Base-by-base conservation (phyloP, 64 coral and sea anemone genomes). In the Catalaphyllia jardinei region DNA sequence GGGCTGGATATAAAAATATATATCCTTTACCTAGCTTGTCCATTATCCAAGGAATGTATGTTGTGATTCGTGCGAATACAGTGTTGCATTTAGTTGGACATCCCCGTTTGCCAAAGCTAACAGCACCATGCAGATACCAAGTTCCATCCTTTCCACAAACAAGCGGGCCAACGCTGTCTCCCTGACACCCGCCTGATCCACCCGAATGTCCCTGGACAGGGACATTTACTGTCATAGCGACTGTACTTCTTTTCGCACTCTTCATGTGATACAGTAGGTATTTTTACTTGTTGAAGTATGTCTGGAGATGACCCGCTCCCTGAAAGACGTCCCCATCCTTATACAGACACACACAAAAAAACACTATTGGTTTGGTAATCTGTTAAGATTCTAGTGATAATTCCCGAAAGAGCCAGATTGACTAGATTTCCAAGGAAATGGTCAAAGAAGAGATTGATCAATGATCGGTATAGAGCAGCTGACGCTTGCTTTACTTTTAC, bases 311-410 rank as follows among this genome's bases (percentile, higher is more conserved):
- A 60, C 7, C 88, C 83, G 0, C 64, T 71, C 0, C 82, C 88
- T 10, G 38, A 54, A 71, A 89, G 89, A 64, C 83, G 83, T 13
- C 88, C 93, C 93, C 93, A 94, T 62, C 93, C 93, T 94, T 10
- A 16, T 33, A 16, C 14, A 62, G 30, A 49, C 10, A 42, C 2
- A 7, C n/a, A 52, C 39, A n/a, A n/a, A n/a, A n/a, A n/a, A n/a
- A n/a, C n/a, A n/a, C n/a, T n/a, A n/a, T n/a, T n/a, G 7, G 31
- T 20, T 4, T n/a, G 29, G 4, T 4, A 80, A 14, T 10, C 10
- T 6, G 20, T 24, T 49, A 33, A 22, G 51, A 16, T 46, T 35
- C 33, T n/a, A 35, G 33, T 46, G 42, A 5, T 46, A 46, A 46
- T 46, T 46, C 42, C 42, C 42, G 5, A 46, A 46, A 6, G 42